A percentile compares a stretch with the other conserved stretches of the same genome.
These are phyloP conservation scores for Pinna nobilis DNA, from an alignment of 1,140 invertebrate species.

Conservation along the genomic window DNA sequence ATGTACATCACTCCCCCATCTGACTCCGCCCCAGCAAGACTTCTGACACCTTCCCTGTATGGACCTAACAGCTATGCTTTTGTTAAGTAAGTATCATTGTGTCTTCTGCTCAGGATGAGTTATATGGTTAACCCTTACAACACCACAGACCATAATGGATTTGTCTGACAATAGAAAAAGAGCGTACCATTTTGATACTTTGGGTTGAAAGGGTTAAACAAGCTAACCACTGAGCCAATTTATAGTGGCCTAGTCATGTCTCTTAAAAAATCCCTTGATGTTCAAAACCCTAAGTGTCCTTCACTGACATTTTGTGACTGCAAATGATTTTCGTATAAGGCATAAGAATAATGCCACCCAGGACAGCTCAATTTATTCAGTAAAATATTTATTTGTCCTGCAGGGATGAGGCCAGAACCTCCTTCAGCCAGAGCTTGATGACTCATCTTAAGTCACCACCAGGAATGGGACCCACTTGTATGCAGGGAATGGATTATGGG, in stretches of 20 bases:
- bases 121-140: neutral
- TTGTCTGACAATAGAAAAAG: neutral
- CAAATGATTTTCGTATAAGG: no score
- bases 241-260: no score
- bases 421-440: constrained; percentile 32
- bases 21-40: constrained; percentile 52
- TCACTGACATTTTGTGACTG: no score
- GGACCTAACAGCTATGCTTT: constrained; percentile 63
- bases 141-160: neutral
- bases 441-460: constrained; percentile 41
- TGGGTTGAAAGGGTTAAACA: neutral
- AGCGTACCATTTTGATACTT: neutral
- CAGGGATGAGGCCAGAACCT: constrained; percentile 43
- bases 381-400: constrained; percentile 16
- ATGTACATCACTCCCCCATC: constrained; percentile 52
- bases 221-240: no score
- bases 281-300: no score
- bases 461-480: constrained; percentile 65
- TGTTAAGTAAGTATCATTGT: constrained; percentile 55
- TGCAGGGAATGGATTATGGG: constrained; percentile 40
- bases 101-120: neutral
- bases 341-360: no score
- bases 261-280: no score
- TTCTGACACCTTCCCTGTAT: constrained; percentile 69
- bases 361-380: no score